A percentile compares a stretch with the other conserved stretches of the same genome.
These are phyloP conservation scores for Hymenochirus boettgeri DNA, from an alignment of 2,113 vertebrate species.

Conservation along the genomic window DNA sequence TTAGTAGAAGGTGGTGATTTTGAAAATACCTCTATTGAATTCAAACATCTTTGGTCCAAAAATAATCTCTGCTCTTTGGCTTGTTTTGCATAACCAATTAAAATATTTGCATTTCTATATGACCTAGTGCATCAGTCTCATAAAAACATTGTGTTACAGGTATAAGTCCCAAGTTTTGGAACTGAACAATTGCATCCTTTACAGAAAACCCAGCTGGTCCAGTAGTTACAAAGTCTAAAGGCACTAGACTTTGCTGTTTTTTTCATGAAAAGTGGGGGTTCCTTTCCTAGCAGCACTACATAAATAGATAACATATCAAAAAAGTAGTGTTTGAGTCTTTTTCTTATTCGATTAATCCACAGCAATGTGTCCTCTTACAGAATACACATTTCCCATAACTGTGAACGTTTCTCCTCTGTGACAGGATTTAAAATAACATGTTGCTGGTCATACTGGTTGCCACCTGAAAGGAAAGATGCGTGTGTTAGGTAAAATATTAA, in stretches of 20 bases:
- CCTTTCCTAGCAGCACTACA: conserved; percentile 12
- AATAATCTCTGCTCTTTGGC: no score
- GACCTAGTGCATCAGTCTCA: no score
- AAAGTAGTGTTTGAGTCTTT: background rate
- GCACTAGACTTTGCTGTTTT: background rate
- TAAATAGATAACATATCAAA: conserved; percentile 15
- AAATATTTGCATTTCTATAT: no score
- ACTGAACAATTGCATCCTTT: no score
- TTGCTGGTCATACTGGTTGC: conserved; percentile 80
- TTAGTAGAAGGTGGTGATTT: no score
- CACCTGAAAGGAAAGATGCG: conserved; percentile 67
- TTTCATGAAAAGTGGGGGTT: background rate
- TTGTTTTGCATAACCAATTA: no score
- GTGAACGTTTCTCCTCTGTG: conserved; percentile 65
- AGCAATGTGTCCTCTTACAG: conserved; percentile 54
- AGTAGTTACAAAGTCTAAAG: background rate
- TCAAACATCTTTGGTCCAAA: no score
- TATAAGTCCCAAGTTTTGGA: no score
- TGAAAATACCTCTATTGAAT: no score
- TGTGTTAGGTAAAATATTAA: no score
- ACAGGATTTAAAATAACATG: conserved; percentile 80
- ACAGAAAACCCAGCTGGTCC: no score
- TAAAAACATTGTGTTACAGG: no score
- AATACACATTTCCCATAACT: conserved; percentile 81
- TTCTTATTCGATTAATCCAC: background rate